Conservation (phyloP, 2,888 invertebrate genomes). For the Aphelenchoides bicaudatus region DNA sequence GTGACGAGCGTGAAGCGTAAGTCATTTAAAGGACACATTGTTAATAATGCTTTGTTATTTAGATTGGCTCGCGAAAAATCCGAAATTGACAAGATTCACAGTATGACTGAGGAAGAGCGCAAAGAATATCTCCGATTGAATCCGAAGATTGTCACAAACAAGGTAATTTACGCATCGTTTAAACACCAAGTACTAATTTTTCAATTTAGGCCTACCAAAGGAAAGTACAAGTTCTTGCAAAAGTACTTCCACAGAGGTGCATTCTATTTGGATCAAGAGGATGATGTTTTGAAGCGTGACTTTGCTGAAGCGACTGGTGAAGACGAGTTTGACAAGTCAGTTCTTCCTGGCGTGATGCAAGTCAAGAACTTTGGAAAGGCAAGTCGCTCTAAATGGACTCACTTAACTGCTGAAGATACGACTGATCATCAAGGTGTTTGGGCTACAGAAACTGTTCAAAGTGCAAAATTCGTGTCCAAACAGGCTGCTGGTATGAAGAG, state of each 20-base stretch:
- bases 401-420: constrained; percentile 96
- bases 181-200: neutral
- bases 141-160: constrained; percentile 88
- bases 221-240: constrained; percentile 98
- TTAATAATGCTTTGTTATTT: neutral
- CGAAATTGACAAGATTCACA: constrained; percentile 78
- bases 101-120: constrained; percentile 93
- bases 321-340: constrained; percentile 98
- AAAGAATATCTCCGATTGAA: constrained; percentile 81
- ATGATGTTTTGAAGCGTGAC: constrained; percentile 72
- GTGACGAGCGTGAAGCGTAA: constrained; percentile 88
- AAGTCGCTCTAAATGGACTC: constrained; percentile 96
- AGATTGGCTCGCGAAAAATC: constrained; percentile 50
- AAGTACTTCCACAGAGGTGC: constrained; percentile 99
- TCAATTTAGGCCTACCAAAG: constrained; percentile 71
- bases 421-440: constrained; percentile 83
- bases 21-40: constrained; percentile 60
- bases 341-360: constrained; percentile 98
- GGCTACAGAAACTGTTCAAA: constrained; percentile 84
- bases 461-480: constrained; percentile 78
- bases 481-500: constrained; percentile 90
- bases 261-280: constrained; percentile 76
- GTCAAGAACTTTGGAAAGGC: constrained; percentile 96
- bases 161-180: constrained; percentile 61
- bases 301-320: constrained; percentile 93